Evolutionary conservation across 2,888 invertebrate genomes (phyloP).

Genomic region (Volucella zonaria): DNA sequence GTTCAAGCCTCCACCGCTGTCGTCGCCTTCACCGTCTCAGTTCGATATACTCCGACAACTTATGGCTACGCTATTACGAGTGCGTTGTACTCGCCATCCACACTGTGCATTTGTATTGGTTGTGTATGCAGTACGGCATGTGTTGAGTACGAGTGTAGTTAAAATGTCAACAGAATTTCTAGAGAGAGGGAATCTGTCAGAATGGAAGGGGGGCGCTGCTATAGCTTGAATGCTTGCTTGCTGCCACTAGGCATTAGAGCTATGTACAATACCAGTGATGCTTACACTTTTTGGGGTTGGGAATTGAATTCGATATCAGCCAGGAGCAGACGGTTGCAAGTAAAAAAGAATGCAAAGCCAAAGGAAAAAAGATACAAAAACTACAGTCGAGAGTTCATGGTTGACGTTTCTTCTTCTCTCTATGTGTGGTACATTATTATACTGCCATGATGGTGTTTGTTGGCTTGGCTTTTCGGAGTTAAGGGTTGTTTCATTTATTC

Average conservation of each 20-base stretch:
- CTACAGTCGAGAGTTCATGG: constrained; percentile 63
- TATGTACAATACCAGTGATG: constrained; percentile 13
- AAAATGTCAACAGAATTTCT: constrained; percentile 50
- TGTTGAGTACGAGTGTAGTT: constrained; percentile 12
- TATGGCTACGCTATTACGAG: constrained; percentile 54
- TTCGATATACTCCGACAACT: constrained; percentile 24
- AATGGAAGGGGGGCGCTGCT: not conserved
- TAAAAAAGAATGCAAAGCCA: constrained; percentile 31
- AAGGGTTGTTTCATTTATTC: constrained; percentile 12
- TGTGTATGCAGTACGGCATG: constrained; percentile 29
- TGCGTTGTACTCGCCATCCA: constrained; percentile 68
- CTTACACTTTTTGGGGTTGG: constrained; percentile 48
- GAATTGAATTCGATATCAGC: constrained; percentile 54
- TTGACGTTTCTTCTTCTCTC: constrained; percentile 36
- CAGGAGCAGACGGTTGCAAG: constrained; percentile 48
- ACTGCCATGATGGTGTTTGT: not conserved
- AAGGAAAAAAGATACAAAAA: constrained; percentile 27
- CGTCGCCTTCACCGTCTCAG: constrained; percentile 40
- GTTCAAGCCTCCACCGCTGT: constrained; percentile 78
- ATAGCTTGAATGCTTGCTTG: too few species aligned
- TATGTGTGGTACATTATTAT: not conserved
- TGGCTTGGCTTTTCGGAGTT: not conserved
- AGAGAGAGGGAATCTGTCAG: constrained; percentile 23
- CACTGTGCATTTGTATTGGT: constrained; percentile 39
- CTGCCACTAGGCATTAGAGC: not conserved